phyloP scores from a whole-genome alignment of 2,888 invertebrate species.

The Pammene aurita region DNA sequence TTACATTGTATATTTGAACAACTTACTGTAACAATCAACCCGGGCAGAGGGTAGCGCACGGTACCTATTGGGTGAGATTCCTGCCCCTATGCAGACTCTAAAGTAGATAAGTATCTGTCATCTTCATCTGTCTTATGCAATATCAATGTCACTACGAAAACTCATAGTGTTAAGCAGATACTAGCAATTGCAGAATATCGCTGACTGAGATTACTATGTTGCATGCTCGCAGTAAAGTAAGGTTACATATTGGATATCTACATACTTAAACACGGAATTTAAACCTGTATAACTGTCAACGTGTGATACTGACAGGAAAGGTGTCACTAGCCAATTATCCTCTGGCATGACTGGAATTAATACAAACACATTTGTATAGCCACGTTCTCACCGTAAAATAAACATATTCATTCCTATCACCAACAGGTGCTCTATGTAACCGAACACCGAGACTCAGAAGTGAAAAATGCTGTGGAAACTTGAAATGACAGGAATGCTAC shows the following conservation, averaged over 20 bases:
- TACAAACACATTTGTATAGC: not conserved
- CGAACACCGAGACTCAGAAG: conserved; percentile 50
- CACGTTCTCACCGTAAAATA: conserved; percentile 15
- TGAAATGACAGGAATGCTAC: conserved; percentile 56
- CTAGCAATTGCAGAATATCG: not conserved
- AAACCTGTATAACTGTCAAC: too few species aligned
- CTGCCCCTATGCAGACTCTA: too few species aligned
- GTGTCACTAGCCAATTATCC: not conserved
- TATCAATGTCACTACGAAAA: too few species aligned
- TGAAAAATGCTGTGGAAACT: conserved; percentile 62
- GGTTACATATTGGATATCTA: not conserved
- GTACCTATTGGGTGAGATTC: too few species aligned
- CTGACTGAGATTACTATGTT: not conserved
- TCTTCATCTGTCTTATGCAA: too few species aligned
- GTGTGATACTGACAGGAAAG: not conserved
- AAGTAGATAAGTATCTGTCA: too few species aligned
- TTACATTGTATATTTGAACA: too few species aligned
- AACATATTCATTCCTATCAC: conserved; percentile 37
- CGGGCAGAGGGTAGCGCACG: too few species aligned
- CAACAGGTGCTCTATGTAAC: conserved; percentile 66
- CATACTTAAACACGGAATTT: not conserved
- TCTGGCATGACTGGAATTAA: conserved; percentile 2
- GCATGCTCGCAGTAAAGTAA: not conserved
- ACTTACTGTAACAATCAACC: too few species aligned
- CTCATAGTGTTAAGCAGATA: too few species aligned